Evolutionary conservation across 1,140 invertebrate genomes (phyloP).

Genomic region (Muscidifurax raptorellus): DNA sequence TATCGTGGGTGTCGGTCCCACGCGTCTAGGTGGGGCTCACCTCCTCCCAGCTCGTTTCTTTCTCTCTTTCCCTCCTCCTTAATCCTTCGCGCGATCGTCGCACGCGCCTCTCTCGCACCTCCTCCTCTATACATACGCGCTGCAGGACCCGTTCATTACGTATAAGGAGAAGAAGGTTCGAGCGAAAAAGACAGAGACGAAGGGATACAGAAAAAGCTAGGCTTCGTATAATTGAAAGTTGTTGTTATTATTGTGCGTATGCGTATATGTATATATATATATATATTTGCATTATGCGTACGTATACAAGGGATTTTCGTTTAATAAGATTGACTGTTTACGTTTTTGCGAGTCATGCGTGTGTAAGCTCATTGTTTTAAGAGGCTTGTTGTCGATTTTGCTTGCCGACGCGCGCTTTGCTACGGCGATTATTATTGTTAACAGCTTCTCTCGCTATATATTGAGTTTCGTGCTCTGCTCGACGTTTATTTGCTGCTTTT

Average conservation of each 20-base stretch:
- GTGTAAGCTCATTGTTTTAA: slow-evolving; percentile 13
- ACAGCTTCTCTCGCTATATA: background rate
- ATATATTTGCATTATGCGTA: slow-evolving; percentile 38
- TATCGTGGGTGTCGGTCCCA: slow-evolving; percentile 64
- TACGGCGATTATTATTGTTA: background rate
- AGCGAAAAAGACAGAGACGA: slow-evolving; percentile 46
- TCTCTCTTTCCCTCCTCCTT: slow-evolving; percentile 21
- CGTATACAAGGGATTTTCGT: slow-evolving; percentile 25
- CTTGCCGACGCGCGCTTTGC: background rate
- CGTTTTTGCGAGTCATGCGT: background rate
- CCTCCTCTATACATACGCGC: slow-evolving; percentile 26
- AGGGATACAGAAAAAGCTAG: slow-evolving; percentile 31
- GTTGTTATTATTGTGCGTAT: slow-evolving; percentile 2
- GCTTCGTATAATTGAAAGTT: slow-evolving; percentile 45
- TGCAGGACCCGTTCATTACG: slow-evolving; percentile 64
- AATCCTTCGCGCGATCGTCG: slow-evolving; percentile 27
- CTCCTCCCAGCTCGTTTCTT: background rate
- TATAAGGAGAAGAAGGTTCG: slow-evolving; percentile 62
- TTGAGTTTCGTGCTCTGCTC: background rate
- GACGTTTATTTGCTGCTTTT: background rate
- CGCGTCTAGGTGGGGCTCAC: slow-evolving; percentile 64
- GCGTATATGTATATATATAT: no score
- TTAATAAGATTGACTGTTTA: slow-evolving; percentile 22
- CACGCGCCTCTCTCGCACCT: slow-evolving; percentile 43
- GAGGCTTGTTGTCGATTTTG: background rate